Conservation (phyloP, 2,797 vertebrate genomes). For the Psittacula derbiana region DNA sequence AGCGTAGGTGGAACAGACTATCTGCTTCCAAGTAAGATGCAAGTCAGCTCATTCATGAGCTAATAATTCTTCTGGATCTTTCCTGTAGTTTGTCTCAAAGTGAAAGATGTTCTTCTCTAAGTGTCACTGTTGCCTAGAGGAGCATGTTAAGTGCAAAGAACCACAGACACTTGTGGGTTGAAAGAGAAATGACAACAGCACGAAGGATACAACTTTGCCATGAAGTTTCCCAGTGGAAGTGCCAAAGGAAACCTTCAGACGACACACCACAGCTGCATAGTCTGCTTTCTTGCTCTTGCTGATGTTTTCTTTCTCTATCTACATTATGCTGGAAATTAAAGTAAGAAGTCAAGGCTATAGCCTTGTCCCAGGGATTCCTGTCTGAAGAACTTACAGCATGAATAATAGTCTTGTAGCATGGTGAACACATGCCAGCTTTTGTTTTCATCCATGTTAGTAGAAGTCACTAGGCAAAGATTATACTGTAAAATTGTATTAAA, state of each 20-base stretch:
- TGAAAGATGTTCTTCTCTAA: background rate
- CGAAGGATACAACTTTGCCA: background rate
- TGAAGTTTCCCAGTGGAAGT: background rate
- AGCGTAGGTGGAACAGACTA: background rate
- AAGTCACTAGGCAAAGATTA: background rate
- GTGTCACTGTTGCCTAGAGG: background rate
- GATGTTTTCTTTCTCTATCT: background rate
- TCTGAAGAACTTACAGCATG: background rate
- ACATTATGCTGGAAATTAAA: background rate
- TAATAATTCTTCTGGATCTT: background rate
- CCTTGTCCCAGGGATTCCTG: background rate
- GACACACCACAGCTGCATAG: background rate
- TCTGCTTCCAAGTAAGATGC: background rate
- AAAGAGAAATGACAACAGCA: background rate
- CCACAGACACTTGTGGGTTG: accelerated
- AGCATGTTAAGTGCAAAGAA: background rate
- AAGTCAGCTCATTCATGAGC: background rate
- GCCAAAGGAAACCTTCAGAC: background rate
- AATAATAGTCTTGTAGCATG: background rate
- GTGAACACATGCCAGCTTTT: background rate
- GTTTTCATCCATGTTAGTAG: background rate
- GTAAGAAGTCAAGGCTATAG: background rate
- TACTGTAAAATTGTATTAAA: background rate
- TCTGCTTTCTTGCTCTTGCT: background rate
- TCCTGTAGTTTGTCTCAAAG: background rate